Conservation (phyloP, 2,888 invertebrate genomes). For the Tortrix viridana region DNA sequence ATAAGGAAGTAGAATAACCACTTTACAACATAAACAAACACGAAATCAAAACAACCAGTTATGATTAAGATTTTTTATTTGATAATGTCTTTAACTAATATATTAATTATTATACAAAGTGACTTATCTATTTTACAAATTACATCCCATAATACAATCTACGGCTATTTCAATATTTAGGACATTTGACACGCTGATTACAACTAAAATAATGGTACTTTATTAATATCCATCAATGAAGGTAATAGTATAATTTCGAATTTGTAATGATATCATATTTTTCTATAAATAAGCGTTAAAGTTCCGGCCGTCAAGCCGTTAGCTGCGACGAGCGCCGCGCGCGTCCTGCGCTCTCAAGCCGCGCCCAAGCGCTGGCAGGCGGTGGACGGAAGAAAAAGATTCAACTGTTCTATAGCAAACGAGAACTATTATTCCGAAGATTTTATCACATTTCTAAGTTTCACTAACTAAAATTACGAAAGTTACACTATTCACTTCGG, state of each 20-base stretch:
- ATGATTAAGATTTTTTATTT: constrained; percentile 69
- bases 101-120: constrained; percentile 78
- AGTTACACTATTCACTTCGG: constrained; percentile 26
- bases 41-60: constrained; percentile 41
- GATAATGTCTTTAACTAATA: constrained; percentile 79
- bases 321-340: background rate
- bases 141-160: constrained; percentile 51
- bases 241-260: constrained; percentile 50
- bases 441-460: constrained; percentile 38
- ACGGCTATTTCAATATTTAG: constrained; percentile 57
- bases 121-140: constrained; percentile 71
- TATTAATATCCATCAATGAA: constrained; percentile 47
- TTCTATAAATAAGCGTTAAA: constrained; percentile 46
- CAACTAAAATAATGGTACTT: constrained; percentile 43
- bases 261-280: constrained; percentile 37
- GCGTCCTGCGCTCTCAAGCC: background rate
- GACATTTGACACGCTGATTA: constrained; percentile 75
- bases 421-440: constrained; percentile 25
- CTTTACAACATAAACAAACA: too few species aligned
- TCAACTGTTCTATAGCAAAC: constrained; percentile 27
- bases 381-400: constrained; percentile 37
- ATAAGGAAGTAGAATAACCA: too few species aligned
- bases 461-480: constrained; percentile 32
- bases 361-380: constrained; percentile 41
- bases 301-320: constrained; percentile 52